Evolutionary conservation across 23 tunicate species (phyloP), one percentile per base, ranked within the genome.

Genomic region (Styela plicata): DNA sequence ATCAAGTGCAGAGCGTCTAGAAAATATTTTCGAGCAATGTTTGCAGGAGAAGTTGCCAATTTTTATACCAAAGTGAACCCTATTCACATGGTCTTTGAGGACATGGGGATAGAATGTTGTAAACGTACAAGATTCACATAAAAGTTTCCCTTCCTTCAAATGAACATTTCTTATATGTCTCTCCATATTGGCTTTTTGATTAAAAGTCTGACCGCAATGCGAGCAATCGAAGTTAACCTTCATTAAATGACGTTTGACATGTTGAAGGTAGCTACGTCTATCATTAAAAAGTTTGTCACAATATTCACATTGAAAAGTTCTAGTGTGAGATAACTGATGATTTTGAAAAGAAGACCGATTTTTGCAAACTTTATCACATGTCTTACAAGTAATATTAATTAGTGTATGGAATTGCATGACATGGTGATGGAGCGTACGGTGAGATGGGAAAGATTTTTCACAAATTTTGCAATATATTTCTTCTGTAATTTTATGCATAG

Each of bases 351-450:
- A 27, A 0, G 71, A 67, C 17, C 71, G 71, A 67, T 67, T 67
- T 1, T 29, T 27, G 31, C 71, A 67, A 29, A 67, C 22, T 67
- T 67, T 67, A 18, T 24, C 71, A 29, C 71, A 67, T 16, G 22
- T 67, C 17, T 67, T 29, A 24, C 71, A 67, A 17, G 71, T 29
- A 16, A 67, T 24, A 67, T 67, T 67, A 17, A 67, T 27, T 16
- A 67, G 22, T 18, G 71, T 67, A 24, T 67, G 71, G 71, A 67
- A 67, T 29, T 67, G 71, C 31, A 25, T 27, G 24, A 67, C 71
- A 29, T 67, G 71, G 31, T 67, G 71, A 67, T 22, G 71, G 23
- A 25, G 24, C 30, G 16, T 67, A 13, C 71, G 30, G 22, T 67
- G 31, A 67, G 31, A 25, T 21, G 30, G 31, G 22, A 67, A 67